Conservation (phyloP, 2,113 vertebrate species). For the Chunga burmeisteri region DNA sequence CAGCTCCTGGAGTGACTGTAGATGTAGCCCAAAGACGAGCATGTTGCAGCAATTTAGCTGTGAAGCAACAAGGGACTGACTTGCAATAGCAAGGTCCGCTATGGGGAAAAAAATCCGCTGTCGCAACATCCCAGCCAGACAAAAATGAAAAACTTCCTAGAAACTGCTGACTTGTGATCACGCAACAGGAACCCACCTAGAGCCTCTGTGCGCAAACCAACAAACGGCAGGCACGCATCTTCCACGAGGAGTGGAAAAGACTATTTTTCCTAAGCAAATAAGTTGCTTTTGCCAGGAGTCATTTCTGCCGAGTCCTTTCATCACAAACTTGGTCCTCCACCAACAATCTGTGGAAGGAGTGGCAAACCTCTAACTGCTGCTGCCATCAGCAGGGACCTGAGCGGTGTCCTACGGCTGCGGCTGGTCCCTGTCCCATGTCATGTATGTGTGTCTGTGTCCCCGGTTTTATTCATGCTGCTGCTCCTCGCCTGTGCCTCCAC, state of each 20-base stretch:
- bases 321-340: rapidly evolving
- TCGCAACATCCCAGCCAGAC: neutral
- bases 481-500: rapidly evolving
- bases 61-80: neutral
- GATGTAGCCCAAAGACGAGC: neutral
- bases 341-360: neutral
- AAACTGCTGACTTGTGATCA: neutral
- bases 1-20: neutral
- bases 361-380: neutral
- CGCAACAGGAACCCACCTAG: neutral
- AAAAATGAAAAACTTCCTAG: slow-evolving; percentile 3
- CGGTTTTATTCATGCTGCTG: neutral
- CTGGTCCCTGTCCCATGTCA: neutral
- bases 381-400: neutral
- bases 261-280: neutral
- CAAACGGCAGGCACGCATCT: neutral
- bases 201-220: neutral
- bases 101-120: neutral
- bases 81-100: neutral
- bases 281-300: neutral
- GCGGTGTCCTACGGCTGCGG: rapidly evolving
- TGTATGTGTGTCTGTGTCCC: neutral
- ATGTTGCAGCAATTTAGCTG: neutral
- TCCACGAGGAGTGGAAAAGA: neutral
- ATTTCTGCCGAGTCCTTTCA: neutral